Conservation (phyloP, 2,888 invertebrate species). For the Emmelina monodactyla region DNA sequence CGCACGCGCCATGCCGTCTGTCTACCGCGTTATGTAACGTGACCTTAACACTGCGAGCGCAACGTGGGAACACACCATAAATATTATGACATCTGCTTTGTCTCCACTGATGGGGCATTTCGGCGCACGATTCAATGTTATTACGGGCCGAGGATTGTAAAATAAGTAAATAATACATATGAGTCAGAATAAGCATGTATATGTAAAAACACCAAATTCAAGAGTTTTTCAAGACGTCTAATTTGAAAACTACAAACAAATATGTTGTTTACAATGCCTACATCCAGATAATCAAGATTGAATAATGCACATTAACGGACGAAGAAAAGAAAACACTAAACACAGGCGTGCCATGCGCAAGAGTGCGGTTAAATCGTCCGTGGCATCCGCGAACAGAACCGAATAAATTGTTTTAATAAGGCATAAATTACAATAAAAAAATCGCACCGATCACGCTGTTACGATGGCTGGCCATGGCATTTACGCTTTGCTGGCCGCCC, state of each 20-base stretch:
- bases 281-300: too few relatives aligned
- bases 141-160: too few relatives aligned
- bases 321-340: conserved; percentile 40
- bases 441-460: conserved; percentile 42
- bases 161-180: too few relatives aligned
- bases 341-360: conserved; percentile 12
- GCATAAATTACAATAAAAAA: conserved; percentile 48
- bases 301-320: conserved; percentile 44
- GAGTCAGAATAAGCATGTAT: too few relatives aligned
- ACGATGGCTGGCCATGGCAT: conserved; percentile 62
- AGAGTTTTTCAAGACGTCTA: too few relatives aligned
- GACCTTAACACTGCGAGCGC: conserved; percentile 64
- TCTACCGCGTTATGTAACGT: conserved; percentile 43
- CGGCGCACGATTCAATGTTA: too few relatives aligned
- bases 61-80: too few relatives aligned
- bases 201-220: too few relatives aligned
- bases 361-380: conserved; percentile 38
- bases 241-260: too few relatives aligned
- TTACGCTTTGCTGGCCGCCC: conserved; percentile 51
- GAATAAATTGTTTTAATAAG: conserved; percentile 61
- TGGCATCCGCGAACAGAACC: conserved; percentile 43
- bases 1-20: conserved; percentile 59
- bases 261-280: too few relatives aligned
- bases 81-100: too few relatives aligned
- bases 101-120: too few relatives aligned